phyloP scores from a whole-genome alignment of 2,113 vertebrate species.

The Calyptomena viridis region DNA sequence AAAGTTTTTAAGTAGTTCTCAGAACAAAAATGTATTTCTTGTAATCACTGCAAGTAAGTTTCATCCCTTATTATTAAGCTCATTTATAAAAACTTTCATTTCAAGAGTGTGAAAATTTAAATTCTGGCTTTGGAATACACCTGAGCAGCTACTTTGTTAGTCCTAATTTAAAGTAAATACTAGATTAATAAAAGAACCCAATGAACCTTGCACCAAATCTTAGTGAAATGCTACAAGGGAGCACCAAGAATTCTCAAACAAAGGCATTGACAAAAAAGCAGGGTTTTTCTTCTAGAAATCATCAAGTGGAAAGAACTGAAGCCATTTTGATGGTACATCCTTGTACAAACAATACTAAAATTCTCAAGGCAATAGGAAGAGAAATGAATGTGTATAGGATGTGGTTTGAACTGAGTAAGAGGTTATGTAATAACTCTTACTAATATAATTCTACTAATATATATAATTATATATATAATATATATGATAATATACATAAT shows the following conservation, averaged over 20 bases:
- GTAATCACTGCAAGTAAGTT: background rate
- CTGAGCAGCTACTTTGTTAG: background rate
- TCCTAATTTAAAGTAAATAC: background rate
- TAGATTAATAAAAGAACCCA: background rate
- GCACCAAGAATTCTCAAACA: background rate
- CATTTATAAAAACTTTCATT: background rate
- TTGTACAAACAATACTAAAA: background rate
- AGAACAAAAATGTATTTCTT: background rate
- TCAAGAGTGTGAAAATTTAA: background rate
- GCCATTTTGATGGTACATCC: background rate
- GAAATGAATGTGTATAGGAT: slow-evolving; percentile 3
- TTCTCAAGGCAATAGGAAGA: background rate
- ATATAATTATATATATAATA: too few species aligned
- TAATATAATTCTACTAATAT: background rate
- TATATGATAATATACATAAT: too few species aligned
- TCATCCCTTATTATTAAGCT: background rate
- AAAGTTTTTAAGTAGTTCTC: background rate
- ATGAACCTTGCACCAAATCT: background rate
- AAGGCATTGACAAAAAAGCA: background rate
- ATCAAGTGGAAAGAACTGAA: background rate
- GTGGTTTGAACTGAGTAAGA: background rate
- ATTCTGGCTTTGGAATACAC: background rate
- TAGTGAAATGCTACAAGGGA: background rate
- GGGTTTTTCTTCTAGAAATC: background rate
- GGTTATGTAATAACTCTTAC: background rate